Evolutionary conservation across 1,140 invertebrate genomes (phyloP).

Genomic region (Trachymyrmex septentrionalis): DNA sequence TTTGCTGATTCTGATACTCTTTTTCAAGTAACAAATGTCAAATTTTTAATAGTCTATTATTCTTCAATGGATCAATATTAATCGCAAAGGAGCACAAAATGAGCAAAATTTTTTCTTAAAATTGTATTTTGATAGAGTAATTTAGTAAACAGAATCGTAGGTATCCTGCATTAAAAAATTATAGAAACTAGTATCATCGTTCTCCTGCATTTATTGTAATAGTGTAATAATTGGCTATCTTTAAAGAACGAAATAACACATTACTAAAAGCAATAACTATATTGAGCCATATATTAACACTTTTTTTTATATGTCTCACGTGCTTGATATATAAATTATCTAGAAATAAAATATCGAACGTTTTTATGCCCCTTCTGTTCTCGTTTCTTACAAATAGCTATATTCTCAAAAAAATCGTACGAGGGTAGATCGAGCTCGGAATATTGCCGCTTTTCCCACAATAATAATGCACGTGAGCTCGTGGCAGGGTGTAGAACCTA

Average conservation of each 20-base stretch:
- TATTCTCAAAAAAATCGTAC: slow-evolving; percentile 22
- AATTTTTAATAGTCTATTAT: too few species aligned
- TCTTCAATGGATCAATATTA: too few species aligned
- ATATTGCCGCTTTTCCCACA: slow-evolving; percentile 75
- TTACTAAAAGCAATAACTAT: background rate
- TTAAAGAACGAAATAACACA: background rate
- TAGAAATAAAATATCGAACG: background rate
- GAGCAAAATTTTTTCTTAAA: too few species aligned
- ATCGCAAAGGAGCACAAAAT: too few species aligned
- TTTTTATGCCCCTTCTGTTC: background rate
- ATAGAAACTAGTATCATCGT: background rate
- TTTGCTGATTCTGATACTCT: too few species aligned
- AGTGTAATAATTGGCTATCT: background rate
- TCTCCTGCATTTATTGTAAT: background rate
- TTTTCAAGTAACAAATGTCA: too few species aligned
- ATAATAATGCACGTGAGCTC: slow-evolving; percentile 76
- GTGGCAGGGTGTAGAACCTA: slow-evolving; percentile 38
- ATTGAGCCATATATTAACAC: background rate
- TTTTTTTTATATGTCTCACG: background rate
- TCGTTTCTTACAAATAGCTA: slow-evolving; percentile 5
- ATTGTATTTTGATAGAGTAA: too few species aligned
- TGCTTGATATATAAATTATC: background rate
- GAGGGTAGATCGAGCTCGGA: slow-evolving; percentile 44
- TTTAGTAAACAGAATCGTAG: too few species aligned
- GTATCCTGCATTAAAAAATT: background rate